Conservation (phyloP, 2,113 vertebrate genomes). For the Eudyptes chrysolophus region DNA sequence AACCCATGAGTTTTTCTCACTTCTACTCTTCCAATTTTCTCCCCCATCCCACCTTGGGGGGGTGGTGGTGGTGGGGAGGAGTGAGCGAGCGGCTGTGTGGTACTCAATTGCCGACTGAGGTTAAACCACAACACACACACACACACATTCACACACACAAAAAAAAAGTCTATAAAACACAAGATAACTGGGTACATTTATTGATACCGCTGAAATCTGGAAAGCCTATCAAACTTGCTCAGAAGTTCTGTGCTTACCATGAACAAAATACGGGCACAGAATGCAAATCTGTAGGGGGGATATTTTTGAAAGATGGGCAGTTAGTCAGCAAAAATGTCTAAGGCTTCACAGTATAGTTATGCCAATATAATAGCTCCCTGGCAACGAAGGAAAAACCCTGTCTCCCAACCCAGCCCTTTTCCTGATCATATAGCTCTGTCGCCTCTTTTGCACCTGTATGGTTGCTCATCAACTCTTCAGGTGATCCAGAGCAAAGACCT, state of each 20-base stretch:
- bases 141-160: too few relatives aligned
- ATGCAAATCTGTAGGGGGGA: neutral
- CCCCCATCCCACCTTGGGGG: too few relatives aligned
- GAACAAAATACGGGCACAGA: neutral
- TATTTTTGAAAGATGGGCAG: neutral
- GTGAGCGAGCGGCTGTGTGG: too few relatives aligned
- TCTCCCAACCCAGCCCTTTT: neutral
- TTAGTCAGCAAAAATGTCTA: neutral
- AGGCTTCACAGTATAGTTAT: neutral
- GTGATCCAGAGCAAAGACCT: neutral
- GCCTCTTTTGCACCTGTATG: fast-evolving
- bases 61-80: too few relatives aligned
- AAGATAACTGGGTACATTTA: neutral
- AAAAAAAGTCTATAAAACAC: neutral
- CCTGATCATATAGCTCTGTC: neutral
- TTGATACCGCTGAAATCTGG: neutral
- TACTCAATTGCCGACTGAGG: too few relatives aligned
- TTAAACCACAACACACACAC: too few relatives aligned
- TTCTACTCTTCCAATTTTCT: too few relatives aligned
- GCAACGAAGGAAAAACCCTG: neutral
- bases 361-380: neutral
- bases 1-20: too few relatives aligned
- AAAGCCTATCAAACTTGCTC: neutral
- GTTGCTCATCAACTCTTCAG: neutral
- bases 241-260: neutral